Percentiles rank a stretch among this genome's conserved stretches.
Conservation (phyloP, 1,140 invertebrate species). For the Oreohelix idahoensis region DNA sequence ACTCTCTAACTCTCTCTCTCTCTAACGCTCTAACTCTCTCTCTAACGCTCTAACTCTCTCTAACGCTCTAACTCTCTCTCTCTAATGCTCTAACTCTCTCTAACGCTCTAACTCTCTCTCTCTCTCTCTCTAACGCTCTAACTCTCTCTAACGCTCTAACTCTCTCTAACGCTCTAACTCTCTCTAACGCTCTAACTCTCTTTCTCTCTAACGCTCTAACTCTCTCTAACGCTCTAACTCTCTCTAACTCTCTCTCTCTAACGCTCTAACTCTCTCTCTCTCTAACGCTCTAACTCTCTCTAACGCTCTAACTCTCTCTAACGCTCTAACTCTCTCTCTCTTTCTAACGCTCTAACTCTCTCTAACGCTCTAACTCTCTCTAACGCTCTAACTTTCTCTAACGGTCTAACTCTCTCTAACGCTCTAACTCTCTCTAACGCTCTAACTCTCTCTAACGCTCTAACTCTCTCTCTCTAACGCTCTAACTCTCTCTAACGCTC, state of each 20-base stretch:
- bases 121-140: too few species aligned
- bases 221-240: too few species aligned
- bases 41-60: too few species aligned
- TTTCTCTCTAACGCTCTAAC: slow-evolving; percentile 38
- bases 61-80: slow-evolving; percentile 14
- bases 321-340: slow-evolving; percentile 2
- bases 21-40: too few species aligned
- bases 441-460: too few species aligned
- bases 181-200: too few species aligned
- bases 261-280: slow-evolving; percentile 26
- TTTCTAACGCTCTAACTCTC: slow-evolving; percentile 32
- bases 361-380: too few species aligned
- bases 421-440: slow-evolving; percentile 40
- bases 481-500: slow-evolving; percentile 42
- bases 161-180: slow-evolving; percentile 33
- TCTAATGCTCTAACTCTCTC: slow-evolving; percentile 42
- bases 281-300: slow-evolving; percentile 42
- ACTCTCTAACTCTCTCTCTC: slow-evolving; percentile 41
- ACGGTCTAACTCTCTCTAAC: slow-evolving; percentile 38
- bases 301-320: neutral
- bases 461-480: neutral
- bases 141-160: slow-evolving; percentile 39
- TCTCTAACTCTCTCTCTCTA: too few species aligned
- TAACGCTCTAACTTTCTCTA: too few species aligned
- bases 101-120: too few species aligned